These are phyloP conservation scores for Eunapius fragilis DNA, from an alignment of 37 sponge, comb jelly and placozoan genomes.

Conservation along the genomic window DNA sequence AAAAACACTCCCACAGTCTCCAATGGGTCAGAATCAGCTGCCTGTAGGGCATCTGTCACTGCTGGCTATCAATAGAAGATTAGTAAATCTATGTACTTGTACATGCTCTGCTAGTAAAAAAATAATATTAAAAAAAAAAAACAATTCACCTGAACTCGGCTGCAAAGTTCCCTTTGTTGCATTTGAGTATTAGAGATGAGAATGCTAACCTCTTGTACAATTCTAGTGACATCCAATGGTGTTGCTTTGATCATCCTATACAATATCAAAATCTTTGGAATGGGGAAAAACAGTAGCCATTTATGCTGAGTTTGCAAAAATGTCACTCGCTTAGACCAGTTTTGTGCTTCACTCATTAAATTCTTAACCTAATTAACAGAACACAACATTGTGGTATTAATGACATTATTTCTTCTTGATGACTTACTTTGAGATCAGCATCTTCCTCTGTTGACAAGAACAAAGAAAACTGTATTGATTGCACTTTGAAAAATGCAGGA, in stretches of 20 bases:
- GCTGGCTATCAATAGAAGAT: neutral
- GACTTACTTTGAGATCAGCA: conserved; percentile 36
- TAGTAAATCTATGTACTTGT: too few species aligned
- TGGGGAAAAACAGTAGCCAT: conserved; percentile 70
- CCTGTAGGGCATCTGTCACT: neutral
- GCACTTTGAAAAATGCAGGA: conserved; percentile 36
- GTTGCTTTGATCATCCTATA: conserved; percentile 13
- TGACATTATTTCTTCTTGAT: neutral
- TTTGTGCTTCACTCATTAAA: conserved; percentile 11
- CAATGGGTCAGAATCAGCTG: neutral
- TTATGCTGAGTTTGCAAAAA: conserved; percentile 33
- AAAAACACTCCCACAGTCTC: neutral
- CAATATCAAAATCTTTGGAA: conserved; percentile 62
- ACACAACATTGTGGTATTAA: too few species aligned
- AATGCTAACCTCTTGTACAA: conserved; percentile 55
- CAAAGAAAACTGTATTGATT: neutral
- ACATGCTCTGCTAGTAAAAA: too few species aligned
- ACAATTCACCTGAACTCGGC: neutral
- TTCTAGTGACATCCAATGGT: neutral
- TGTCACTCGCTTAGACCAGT: conserved; percentile 56
- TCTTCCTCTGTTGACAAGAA: conserved; percentile 27
- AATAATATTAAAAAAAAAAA: too few species aligned
- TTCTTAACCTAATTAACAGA: conserved; percentile 5
- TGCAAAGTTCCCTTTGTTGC: conserved; percentile 22
- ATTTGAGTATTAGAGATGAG: conserved; percentile 29